Conservation (phyloP, 2,888 invertebrate species). For the Proisotoma minuta region DNA sequence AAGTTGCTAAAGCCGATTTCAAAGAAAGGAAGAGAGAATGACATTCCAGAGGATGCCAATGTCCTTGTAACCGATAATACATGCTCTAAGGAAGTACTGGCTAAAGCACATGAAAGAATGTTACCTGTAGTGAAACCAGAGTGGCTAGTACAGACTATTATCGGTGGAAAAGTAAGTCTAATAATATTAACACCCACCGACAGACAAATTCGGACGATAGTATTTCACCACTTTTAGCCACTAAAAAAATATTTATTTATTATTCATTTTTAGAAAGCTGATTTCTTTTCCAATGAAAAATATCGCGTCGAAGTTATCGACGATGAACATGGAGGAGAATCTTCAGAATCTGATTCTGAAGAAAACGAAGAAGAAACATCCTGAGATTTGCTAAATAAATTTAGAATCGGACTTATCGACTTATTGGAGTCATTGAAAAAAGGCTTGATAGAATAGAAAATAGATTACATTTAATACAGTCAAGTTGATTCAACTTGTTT, state of each 20-base stretch:
- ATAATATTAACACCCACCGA: too few species aligned
- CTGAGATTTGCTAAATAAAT: not conserved
- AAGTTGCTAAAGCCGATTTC: constrained; percentile 35
- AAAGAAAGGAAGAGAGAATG: constrained; percentile 19
- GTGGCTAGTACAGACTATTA: constrained; percentile 47
- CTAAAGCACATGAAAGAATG: constrained; percentile 16
- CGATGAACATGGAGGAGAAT: constrained; percentile 22
- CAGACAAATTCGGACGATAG: too few species aligned
- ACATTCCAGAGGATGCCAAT: constrained; percentile 36
- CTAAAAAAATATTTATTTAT: too few species aligned
- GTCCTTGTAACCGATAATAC: constrained; percentile 40
- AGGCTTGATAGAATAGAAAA: too few species aligned
- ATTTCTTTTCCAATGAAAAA: constrained; percentile 31
- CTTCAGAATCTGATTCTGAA: constrained; percentile 8
- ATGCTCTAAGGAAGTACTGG: constrained; percentile 26
- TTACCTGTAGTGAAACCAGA: constrained; percentile 45
- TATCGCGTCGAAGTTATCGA: constrained; percentile 20
- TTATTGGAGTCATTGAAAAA: too few species aligned
- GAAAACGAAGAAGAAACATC: constrained; percentile 3
- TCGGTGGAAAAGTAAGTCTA: constrained; percentile 35
- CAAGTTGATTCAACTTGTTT: too few species aligned
- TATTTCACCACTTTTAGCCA: too few species aligned
- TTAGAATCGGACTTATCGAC: not conserved
- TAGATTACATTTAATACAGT: too few species aligned
- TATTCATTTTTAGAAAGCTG: too few species aligned